Evolutionary conservation across 2,797 vertebrate species (phyloP).

Genomic region (Clamator glandarius): DNA sequence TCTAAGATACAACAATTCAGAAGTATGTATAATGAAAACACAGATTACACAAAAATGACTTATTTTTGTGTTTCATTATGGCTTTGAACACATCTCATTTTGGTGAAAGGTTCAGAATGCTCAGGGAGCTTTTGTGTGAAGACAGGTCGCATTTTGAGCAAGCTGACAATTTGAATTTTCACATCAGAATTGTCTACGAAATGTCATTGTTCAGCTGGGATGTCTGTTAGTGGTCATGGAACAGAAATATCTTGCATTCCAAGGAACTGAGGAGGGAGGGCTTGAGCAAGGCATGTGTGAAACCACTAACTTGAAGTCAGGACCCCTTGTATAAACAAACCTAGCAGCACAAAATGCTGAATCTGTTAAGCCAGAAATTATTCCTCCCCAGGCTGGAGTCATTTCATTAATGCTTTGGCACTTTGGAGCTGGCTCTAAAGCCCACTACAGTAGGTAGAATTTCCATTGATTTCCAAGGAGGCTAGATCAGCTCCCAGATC

Average conservation of each 20-base stretch:
- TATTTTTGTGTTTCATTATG: background rate
- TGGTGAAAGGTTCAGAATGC: background rate
- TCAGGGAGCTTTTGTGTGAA: background rate
- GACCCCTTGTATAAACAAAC: background rate
- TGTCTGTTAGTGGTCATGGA: background rate
- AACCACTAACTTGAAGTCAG: background rate
- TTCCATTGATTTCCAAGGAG: constrained; percentile 57
- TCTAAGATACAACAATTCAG: background rate
- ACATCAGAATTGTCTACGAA: background rate
- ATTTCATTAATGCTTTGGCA: constrained; percentile 36
- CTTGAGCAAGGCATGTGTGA: background rate
- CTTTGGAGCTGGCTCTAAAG: constrained; percentile 1
- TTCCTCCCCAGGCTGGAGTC: background rate
- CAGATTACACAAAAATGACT: background rate
- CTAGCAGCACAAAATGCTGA: background rate
- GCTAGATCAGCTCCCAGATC: constrained; percentile 52
- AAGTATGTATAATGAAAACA: background rate
- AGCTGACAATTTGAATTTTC: background rate
- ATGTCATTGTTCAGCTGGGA: background rate
- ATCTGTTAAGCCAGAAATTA: background rate
- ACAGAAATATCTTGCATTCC: background rate
- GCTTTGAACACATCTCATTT: background rate
- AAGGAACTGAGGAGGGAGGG: background rate
- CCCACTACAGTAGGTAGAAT: constrained; percentile 49
- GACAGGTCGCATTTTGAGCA: background rate